Evolutionary conservation across 2,888 invertebrate genomes (phyloP), one percentile per base, ranked within the genome.

Genomic region (Dynastes tityus): DNA sequence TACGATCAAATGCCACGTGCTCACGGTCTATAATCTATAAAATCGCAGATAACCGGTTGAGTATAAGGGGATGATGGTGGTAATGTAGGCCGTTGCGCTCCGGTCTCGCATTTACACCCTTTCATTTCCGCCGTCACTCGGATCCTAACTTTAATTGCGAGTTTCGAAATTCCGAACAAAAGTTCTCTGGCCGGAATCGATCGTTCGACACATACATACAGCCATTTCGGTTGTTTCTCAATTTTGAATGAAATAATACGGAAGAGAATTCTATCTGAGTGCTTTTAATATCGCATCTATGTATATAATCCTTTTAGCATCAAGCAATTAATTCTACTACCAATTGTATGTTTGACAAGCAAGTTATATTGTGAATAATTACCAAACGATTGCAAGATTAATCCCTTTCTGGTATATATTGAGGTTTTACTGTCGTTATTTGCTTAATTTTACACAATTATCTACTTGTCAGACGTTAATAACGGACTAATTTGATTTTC

Each of bases 101-200:
- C 84, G 83, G 82, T 80, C 84, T 85, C 61, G 83, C 82, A 83
- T 84, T 83, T 85, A 85, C 83, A 86, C 86, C 86, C 86, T 86
- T 86, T 86, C 85, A 86, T 86, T 86, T 86, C 84, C 85, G 82
- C 80, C 82, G 82, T 84, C 84, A 83, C 83, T 82, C 84, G 82
- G 82, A 83, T 83, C 81, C 83, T 81, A 82, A 84, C 82, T 85
- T 84, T 85, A 85, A 85, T 85, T 85, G 84, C 84, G 82, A 73
- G 73, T 73, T 73, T 73, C 58, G 53, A 67, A 67, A 76, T 73
- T 73, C 58, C 58, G 11, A 37, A 58, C 73, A 58, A 73, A 73
- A 37, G 32, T 73, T 37, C 58, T n/a, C 27, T 27, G 51, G 22
- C 51, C 49, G 68, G 68, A 68, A 68, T 68, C 51, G 49, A 51